Evolutionary conservation across 2,888 invertebrate genomes (phyloP).

Genomic region (Sicus ferrugineus): DNA sequence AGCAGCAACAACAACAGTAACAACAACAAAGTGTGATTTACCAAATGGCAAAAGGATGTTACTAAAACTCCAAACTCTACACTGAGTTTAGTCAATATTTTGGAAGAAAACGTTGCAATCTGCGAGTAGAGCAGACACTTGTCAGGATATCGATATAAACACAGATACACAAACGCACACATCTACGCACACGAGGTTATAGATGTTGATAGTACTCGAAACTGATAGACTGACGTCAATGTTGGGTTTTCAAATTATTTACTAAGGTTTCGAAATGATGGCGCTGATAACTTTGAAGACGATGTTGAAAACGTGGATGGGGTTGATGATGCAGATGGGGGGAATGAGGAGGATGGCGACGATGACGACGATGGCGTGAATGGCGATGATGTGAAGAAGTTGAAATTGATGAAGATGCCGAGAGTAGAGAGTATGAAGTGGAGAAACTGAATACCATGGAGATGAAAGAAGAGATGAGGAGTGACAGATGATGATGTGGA

Average conservation of each 20-base stretch:
- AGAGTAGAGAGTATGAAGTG: background rate
- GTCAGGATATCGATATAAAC: conserved; percentile 21
- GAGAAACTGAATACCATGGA: no score
- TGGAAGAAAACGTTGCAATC: conserved; percentile 16
- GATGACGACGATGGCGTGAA: background rate
- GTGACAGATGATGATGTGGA: no score
- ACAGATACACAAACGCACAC: conserved; percentile 1
- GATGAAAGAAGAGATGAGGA: no score
- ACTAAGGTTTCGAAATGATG: conserved; percentile 51
- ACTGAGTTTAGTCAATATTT: conserved; percentile 30
- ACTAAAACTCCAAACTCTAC: conserved; percentile 17
- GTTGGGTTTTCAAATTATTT: conserved; percentile 59
- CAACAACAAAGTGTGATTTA: conserved; percentile 53
- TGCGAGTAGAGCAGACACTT: background rate
- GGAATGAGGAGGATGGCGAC: conserved; percentile 8
- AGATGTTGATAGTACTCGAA: conserved; percentile 2
- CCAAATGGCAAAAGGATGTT: conserved; percentile 59
- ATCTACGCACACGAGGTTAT: background rate
- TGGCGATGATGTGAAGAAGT: background rate
- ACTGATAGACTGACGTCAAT: conserved; percentile 39
- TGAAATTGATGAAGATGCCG: background rate
- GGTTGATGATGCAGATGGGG: conserved; percentile 11
- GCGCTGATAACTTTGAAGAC: conserved; percentile 36
- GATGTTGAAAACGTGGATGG: conserved; percentile 42
- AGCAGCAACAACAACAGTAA: conserved; percentile 18